Base-by-base conservation (phyloP, 1,140 invertebrate species). In the Diabrotica undecimpunctata region DNA sequence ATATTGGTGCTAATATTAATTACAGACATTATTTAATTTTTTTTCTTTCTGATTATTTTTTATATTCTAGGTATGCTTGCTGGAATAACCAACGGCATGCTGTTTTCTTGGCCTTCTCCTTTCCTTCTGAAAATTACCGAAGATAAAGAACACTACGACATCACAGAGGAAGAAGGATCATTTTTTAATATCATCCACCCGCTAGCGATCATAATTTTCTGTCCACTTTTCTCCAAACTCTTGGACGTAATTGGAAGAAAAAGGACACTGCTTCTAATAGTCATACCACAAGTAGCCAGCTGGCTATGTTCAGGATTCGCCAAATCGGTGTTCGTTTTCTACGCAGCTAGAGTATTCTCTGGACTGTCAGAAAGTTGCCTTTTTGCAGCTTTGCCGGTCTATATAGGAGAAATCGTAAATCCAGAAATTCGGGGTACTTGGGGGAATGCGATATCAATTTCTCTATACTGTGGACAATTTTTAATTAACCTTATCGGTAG, bases 331-430 rank as follows among this genome's bases (percentile, higher is more conserved):
- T 65, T 62, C 14, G 38, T 70, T 7, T 67, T 72, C 14, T 74
- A 68, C 55, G 36, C 70, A 3, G 68, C 65, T 9, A 62, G 72
- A 61, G 54, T 74, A 54, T 53, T 72, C 10, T 41, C 59, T 14
- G 77, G 77, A 12, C 41, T 77, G 4, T 70, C 62, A 6, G 71
- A 77, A 57, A 72, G 66, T 7, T 66, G 66, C 37, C 62, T 72
- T 38, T 76, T 75, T 50, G 60, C 67, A 7, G 64, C 70, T 5
- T 55, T 75, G 11, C 84, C 86, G 0, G 82, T 88, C 72, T 88
- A 85, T 71, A 77, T 89, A 39, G 82, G 85, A 65, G 86, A 88
- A 80, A 81, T 90, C 38, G 80, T 88, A 38, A 83, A 87, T 62
- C 78, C 85, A 67, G 82, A 85, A 62, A 83, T 90, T 1, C 79